Percentiles rank a stretch among this genome's conserved stretches.
Evolutionary conservation across 2,888 invertebrate species (phyloP).

Genomic region (Synanthedon andrenaeformis): DNA sequence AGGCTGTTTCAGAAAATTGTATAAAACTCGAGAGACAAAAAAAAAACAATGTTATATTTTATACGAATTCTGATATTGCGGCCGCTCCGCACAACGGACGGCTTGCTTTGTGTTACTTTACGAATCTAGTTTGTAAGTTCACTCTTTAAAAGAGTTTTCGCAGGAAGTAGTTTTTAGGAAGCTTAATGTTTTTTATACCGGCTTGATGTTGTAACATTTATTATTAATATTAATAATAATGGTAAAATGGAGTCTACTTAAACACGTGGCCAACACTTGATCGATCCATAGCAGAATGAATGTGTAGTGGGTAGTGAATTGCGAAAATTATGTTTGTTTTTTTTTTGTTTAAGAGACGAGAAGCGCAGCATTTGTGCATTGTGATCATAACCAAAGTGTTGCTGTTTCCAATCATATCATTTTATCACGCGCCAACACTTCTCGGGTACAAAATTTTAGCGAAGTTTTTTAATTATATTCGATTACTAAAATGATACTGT

Average conservation of each 20-base stretch:
- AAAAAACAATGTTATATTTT: slow-evolving; percentile 62
- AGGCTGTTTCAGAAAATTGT: slow-evolving; percentile 70
- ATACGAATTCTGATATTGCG: slow-evolving; percentile 54
- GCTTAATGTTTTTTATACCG: slow-evolving; percentile 72
- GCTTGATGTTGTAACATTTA: slow-evolving; percentile 72
- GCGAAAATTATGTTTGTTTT: slow-evolving; percentile 30
- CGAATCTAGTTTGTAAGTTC: slow-evolving; percentile 62
- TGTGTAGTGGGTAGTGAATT: slow-evolving; percentile 57
- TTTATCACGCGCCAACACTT: slow-evolving; percentile 57
- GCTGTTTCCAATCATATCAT: slow-evolving; percentile 67
- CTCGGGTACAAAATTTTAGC: slow-evolving; percentile 62
- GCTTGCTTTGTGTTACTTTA: slow-evolving; percentile 54
- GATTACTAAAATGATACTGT: slow-evolving; percentile 45
- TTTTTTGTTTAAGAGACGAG: slow-evolving; percentile 23
- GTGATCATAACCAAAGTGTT: slow-evolving; percentile 64
- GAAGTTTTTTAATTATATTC: slow-evolving; percentile 60
- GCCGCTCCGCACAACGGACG: slow-evolving; percentile 17
- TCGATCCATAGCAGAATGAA: slow-evolving; percentile 52
- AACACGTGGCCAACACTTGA: slow-evolving; percentile 48
- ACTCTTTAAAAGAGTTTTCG: slow-evolving; percentile 70
- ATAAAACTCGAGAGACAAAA: slow-evolving; percentile 55
- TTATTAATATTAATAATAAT: slow-evolving; percentile 50
- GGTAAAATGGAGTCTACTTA: slow-evolving; percentile 43
- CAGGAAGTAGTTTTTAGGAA: slow-evolving; percentile 68
- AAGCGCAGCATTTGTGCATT: slow-evolving; percentile 39